Base-by-base conservation (phyloP, 2,888 invertebrate species). In the Atethmia centrago region DNA sequence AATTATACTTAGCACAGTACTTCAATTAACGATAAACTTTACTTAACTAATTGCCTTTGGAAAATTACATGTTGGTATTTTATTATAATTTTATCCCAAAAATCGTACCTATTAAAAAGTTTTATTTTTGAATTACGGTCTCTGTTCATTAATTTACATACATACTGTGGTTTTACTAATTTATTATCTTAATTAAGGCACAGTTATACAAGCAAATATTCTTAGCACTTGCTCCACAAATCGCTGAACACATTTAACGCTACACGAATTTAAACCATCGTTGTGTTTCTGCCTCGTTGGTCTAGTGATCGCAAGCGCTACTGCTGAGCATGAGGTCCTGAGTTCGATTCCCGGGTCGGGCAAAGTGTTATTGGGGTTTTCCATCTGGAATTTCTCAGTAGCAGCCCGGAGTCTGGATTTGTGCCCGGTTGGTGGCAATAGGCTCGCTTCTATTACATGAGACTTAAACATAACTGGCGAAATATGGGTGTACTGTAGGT, bases 91-190 rank as follows among this genome's bases (percentile, higher is more conserved):
- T 42, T 28, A 47, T 45, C 1, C 8, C 16, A 53, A 45, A 31
- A 31, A 14, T 25, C 14, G 1, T 19, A 31, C 25, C 0, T 10
- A 25, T 19, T 0, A 25, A 36, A 40, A 9, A n/a, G 2, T 19
- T 47, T 49, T 0, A 16, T 25, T 59, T n/a, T 12, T 36, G 19
- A 25, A 19, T 74, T 47, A 10, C 5, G 1, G 8, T 2, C 4
- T 12, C 5, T 19, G 1, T 61, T 62, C 36, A 49, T 62, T 77
- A 62, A 70, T 78, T 45, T 51, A 63, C 56, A n/a, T 76, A 62
- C 45, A n/a, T 76, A 62, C 45, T 36, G 45, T 28, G 25, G 14
- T 21, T 45, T 25, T n/a, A 9, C 19, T 28, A 7, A n/a, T 14
- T 51, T n/a, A 9, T 19, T 42, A 64, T 67, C 9, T 8, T 58